phyloP scores from a whole-genome alignment of 2,797 vertebrate genomes.

The Helarctos malayanus region DNA sequence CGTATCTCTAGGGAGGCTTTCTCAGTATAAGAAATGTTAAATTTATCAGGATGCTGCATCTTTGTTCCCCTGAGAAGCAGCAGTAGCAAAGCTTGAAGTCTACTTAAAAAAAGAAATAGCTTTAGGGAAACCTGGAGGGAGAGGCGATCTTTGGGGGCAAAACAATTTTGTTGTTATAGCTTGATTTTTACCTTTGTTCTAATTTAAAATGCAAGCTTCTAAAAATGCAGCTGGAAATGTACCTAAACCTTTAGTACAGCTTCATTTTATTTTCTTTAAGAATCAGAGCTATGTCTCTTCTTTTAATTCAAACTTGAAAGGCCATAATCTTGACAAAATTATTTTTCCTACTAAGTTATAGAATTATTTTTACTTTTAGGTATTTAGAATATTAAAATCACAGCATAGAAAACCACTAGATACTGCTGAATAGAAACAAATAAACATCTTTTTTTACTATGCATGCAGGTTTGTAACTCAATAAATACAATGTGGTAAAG shows the following conservation, averaged over 20 bases:
- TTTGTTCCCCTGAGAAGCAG: conserved; percentile 66
- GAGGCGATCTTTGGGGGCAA: conserved; percentile 62
- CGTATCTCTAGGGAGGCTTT: conserved; percentile 64
- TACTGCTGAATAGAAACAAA: not conserved
- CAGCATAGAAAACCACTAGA: not conserved
- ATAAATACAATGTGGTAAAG: not conserved
- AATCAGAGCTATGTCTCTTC: not conserved
- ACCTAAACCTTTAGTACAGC: not conserved
- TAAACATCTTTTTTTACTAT: not conserved
- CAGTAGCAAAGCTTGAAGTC: conserved; percentile 35
- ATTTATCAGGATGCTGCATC: conserved; percentile 73
- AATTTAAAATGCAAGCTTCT: conserved; percentile 63
- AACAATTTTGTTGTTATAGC: conserved; percentile 63
- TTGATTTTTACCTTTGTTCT: conserved; percentile 74
- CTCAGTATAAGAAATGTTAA: conserved; percentile 71
- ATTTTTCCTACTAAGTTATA: not conserved
- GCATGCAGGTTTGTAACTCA: not conserved
- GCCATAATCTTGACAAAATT: not conserved
- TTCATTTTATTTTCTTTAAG: not conserved
- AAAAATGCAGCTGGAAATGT: not conserved
- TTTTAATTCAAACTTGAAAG: not conserved
- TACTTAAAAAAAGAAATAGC: conserved; percentile 76
- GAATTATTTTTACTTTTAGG: not conserved
- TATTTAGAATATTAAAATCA: not conserved
- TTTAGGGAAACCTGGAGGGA: conserved; percentile 55